Base-by-base conservation (phyloP, 2,113 vertebrate species). In the Notarius lentiginosus region DNA sequence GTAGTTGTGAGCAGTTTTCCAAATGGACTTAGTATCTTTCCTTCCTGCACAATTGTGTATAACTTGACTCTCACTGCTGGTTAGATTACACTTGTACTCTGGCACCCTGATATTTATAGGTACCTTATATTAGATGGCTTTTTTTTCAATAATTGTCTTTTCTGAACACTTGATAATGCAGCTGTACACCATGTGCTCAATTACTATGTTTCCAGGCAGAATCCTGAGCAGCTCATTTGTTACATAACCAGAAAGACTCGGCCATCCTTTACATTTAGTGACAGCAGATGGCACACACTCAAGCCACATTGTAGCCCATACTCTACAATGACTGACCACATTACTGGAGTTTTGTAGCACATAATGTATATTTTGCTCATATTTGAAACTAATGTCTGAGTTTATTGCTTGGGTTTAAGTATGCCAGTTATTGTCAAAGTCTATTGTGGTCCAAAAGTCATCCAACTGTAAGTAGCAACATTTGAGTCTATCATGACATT, bases 121-220 rank as follows among this genome's bases (percentile, higher is more conserved):
- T 58, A 15, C n/a, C 8, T 58, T 34, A 11, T 7, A 81, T 81
- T 22, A 41, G 79, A 81, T 61, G 49, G 24, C 53, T 27, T 53
- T 53, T 51, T 15, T 10, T 34, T 61, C n/a, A 81, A 63, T 81
- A 60, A 27, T 63, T 65, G 63, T 70, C 17, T 20, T 55, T 30
- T 70, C 30, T 82, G 56, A 82, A 24, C 22, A 7, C 49, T 49
- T 82, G 51, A 10, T 47, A 22, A n/a, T 65, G 61, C 81, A 83
- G 81, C 47, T 83, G 61, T 61, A 27, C 0, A 8, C 17, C 61
- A 65, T 65, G 60, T 51, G 61, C 60, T 70, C 61, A 60, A 47
- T 79, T 79, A 51, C 77, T 49, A 27, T 80, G 79, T 84, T 56
- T 83, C 81, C 60, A 83, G 60, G 81, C 81, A 83, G 81, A 83